Conservation (phyloP, 2,888 invertebrate genomes). For the Entomobrya multifasciata region DNA sequence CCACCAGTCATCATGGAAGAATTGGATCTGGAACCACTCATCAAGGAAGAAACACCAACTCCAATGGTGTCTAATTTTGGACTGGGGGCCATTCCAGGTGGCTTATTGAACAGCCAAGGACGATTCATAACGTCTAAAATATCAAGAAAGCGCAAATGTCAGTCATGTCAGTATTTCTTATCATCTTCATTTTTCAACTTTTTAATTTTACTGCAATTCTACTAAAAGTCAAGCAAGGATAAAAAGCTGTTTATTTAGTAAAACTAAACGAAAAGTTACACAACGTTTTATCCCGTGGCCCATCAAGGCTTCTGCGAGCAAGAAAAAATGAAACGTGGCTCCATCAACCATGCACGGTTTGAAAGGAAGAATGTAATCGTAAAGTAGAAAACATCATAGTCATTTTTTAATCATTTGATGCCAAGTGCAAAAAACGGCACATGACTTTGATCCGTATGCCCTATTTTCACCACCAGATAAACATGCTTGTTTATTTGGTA, state of each 20-base stretch:
- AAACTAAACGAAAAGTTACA: too few species aligned
- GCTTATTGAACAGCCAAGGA: slow-evolving; percentile 75
- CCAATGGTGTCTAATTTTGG: slow-evolving; percentile 64
- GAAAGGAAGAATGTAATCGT: neutral
- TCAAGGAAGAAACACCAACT: slow-evolving; percentile 47
- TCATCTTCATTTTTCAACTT: too few species aligned
- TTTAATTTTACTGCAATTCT: too few species aligned
- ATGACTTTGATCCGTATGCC: slow-evolving; percentile 57
- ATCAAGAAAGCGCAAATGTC: neutral
- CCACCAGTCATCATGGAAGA: slow-evolving; percentile 67
- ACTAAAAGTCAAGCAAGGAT: too few species aligned
- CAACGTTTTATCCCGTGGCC: neutral
- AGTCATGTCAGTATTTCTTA: too few species aligned
- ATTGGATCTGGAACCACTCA: slow-evolving; percentile 56
- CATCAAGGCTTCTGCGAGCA: neutral
- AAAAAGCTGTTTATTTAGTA: too few species aligned
- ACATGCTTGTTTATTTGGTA: neutral
- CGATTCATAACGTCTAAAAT: slow-evolving; percentile 76
- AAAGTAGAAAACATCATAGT: neutral
- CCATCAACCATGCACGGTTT: slow-evolving; percentile 1
- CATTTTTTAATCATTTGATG: slow-evolving; percentile 39
- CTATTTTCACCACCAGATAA: slow-evolving; percentile 40
- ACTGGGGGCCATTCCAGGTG: slow-evolving; percentile 71
- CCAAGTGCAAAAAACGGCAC: slow-evolving; percentile 56
- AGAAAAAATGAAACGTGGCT: slow-evolving; percentile 5